phyloP scores from a whole-genome alignment of 2,113 vertebrate genomes.

The Dunckerocampus dactyliophorus region DNA sequence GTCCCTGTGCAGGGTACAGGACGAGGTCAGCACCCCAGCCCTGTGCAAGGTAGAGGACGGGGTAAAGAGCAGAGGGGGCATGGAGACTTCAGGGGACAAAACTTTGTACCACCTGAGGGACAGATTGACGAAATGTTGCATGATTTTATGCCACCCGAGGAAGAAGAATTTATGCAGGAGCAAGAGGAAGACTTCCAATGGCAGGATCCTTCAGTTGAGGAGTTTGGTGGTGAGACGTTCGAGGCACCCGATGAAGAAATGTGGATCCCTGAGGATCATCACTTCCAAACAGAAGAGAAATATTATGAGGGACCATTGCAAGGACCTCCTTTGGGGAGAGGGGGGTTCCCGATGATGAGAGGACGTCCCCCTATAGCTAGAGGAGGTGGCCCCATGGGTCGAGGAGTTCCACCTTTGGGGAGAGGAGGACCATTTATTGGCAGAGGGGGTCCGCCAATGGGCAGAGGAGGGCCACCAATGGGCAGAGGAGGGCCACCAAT shows the following conservation, averaged over 20 bases:
- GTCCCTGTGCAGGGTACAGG: slow-evolving; percentile 36
- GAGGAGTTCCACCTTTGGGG: slow-evolving; percentile 24
- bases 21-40: slow-evolving; percentile 46
- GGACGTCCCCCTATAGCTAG: slow-evolving; percentile 59
- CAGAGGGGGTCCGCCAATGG: slow-evolving; percentile 61
- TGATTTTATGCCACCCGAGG: slow-evolving; percentile 65
- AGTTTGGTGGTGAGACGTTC: slow-evolving; percentile 61
- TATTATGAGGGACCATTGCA: slow-evolving; percentile 69
- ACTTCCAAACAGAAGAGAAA: slow-evolving; percentile 61
- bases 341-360: slow-evolving; percentile 52
- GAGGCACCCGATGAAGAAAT: slow-evolving; percentile 54
- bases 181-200: slow-evolving; percentile 62
- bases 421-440: slow-evolving; percentile 31
- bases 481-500: slow-evolving; percentile 62
- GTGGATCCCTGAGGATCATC: slow-evolving; percentile 79
- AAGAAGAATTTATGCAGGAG: slow-evolving; percentile 34
- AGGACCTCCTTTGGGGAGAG: slow-evolving; percentile 68
- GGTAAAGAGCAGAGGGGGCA: slow-evolving; percentile 53
- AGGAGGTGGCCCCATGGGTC: not conserved
- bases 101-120: slow-evolving; percentile 30
- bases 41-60: slow-evolving; percentile 41
- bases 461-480: slow-evolving; percentile 34
- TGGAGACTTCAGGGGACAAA: slow-evolving; percentile 43
- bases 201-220: slow-evolving; percentile 64
- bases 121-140: slow-evolving; percentile 45